Base-by-base conservation (phyloP, 2,113 vertebrate species). In the Hassar affinis region DNA sequence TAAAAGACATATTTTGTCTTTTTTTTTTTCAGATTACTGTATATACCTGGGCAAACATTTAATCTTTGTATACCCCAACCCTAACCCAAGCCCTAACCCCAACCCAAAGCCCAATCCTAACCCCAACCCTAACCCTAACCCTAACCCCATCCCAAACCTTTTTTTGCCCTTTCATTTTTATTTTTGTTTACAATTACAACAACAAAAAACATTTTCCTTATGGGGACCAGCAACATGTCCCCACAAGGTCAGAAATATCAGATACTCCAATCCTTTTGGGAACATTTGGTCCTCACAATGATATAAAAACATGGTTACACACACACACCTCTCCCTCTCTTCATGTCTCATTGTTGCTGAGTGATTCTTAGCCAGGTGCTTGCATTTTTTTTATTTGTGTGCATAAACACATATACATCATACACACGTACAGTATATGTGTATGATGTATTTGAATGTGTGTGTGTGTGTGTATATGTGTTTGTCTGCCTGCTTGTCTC, bases 321-420 rank as follows among this genome's bases (percentile, higher is more conserved):
- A 57, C 57, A 51, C 51, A 15, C 1, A 27, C 80, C 49, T 66
- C 51, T 18, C 76, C 42, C 76, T 62, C 42, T 42, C 38, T 49
- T 25, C 27, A 18, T 49, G 33, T 42, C 38, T 47, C 45, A 47
- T 30, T 79, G 62, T 38, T 12, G 17, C 35, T 18, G 20, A n/a
- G 8, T 2, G 47, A 38, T 68, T 15, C 59, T 42, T n/a, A 17
- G 30, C 38, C 15, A 71, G 76, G 51, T 61, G 54, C 15, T n/a
- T 61, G 66, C 27, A 27, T 74, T 38, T 47, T 38, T 42, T 8
- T 74, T n/a, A 33, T n/a, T 42, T 79, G n/a, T 8, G 3, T 35
- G 81, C 54, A 78, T 54, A 78, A 47, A 56, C 35, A 69, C 38
- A 62, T 75, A 56, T 57, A 52, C 47, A 76, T n/a, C n/a, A n/a